Conservation (phyloP, 1,140 invertebrate species). For the Reticulitermes speratus region DNA sequence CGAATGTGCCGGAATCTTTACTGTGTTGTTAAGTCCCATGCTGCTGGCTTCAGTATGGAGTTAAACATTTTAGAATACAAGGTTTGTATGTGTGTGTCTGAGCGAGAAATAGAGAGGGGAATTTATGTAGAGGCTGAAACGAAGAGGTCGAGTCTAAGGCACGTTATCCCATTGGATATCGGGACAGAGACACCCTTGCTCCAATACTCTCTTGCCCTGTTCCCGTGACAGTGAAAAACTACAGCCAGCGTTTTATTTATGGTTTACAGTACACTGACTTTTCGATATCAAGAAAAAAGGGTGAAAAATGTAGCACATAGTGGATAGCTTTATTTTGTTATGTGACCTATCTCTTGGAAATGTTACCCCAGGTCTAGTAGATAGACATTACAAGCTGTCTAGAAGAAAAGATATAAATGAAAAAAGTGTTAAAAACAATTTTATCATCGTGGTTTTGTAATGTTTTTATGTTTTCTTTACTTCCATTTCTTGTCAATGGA, state of each 20-base stretch:
- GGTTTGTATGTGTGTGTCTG: not conserved
- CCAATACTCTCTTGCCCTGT: not conserved
- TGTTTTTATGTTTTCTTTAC: not conserved
- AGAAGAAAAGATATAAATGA: not conserved
- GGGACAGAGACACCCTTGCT: not conserved
- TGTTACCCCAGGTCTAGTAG: not conserved
- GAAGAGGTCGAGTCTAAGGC: not conserved
- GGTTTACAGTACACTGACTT: not conserved
- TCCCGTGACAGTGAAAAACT: not conserved
- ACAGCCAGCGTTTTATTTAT: not conserved
- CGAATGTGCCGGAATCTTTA: not conserved
- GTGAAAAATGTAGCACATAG: not conserved
- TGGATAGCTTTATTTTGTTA: not conserved
- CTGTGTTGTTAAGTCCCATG: not conserved
- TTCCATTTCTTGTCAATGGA: no score
- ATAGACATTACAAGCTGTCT: not conserved
- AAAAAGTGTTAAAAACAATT: not conserved
- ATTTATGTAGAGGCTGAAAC: not conserved
- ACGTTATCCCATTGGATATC: not conserved
- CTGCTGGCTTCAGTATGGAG: not conserved
- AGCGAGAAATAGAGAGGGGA: no score
- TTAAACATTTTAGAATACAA: not conserved
- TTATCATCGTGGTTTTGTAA: not conserved
- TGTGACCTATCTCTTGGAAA: slow-evolving; percentile 9
- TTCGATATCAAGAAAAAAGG: not conserved